These are phyloP conservation scores for Siderastrea radians DNA, from an alignment of 92 coral and sea anemone species.

Conservation along the genomic window DNA sequence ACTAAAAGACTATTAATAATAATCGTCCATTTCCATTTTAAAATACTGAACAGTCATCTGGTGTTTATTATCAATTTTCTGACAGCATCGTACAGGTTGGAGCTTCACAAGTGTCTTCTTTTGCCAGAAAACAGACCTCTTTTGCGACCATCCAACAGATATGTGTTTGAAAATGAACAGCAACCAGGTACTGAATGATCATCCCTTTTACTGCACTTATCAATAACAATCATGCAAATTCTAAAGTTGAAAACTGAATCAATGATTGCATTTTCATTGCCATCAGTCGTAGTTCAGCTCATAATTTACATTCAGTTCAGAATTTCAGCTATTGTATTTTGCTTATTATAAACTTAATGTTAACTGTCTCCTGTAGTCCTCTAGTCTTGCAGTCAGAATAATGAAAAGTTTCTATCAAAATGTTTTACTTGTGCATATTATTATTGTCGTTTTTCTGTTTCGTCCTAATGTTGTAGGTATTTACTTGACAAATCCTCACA, in stretches of 20 bases:
- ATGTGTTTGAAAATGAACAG: slow-evolving; percentile 79
- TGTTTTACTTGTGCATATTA: too few relatives aligned
- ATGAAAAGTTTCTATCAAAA: too few relatives aligned
- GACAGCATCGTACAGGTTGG: slow-evolving; percentile 76
- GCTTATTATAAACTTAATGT: too few relatives aligned
- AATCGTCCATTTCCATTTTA: not conserved
- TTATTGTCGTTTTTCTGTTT: not conserved
- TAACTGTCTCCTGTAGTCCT: too few relatives aligned
- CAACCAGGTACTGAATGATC: slow-evolving; percentile 69
- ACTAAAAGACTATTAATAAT: too few relatives aligned
- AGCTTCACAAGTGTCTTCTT: slow-evolving; percentile 77
- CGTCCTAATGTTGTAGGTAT: slow-evolving; percentile 47
- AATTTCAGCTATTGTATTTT: not conserved
- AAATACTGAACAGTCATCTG: not conserved
- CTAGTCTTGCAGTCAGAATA: too few relatives aligned
- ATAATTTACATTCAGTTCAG: not conserved
- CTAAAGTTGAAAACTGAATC: not conserved
- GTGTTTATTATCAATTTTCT: not conserved
- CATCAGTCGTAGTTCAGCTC: not conserved
- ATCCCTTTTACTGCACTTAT: not conserved
- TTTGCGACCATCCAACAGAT: slow-evolving; percentile 79
- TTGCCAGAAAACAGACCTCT: slow-evolving; percentile 90
- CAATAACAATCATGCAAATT: not conserved
- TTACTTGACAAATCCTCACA: slow-evolving; percentile 88
- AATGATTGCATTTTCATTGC: not conserved